Evolutionary conservation across 2,113 vertebrate genomes (phyloP), one percentile per base, ranked within the genome.

Genomic region (Odontesthes bonariensis): DNA sequence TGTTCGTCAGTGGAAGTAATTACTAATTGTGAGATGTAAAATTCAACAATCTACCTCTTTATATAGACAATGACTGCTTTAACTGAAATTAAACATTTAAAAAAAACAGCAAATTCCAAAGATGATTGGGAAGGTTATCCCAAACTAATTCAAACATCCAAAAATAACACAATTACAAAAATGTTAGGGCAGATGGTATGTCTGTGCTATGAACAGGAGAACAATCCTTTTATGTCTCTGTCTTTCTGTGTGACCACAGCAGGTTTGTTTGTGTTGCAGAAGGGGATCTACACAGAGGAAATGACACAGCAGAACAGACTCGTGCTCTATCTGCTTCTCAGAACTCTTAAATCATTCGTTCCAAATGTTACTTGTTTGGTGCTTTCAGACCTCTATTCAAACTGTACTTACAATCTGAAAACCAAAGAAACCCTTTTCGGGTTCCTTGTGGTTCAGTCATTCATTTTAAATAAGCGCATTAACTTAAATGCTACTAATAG

Each of bases 221-320:
- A 42, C 0, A 47, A 12, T 23, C 22, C n/a, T 2, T 7, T 1
- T 69, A 12, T 60, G 51, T 61, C n/a, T 32, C 11, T 0, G 40
- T 44, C 7, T 55, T 44, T 72, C 42, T 53, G 8, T 69, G 65
- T 51, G 46, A 58, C 51, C 64, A 61, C 35, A 62, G 20, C 35
- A 38, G 0, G 12, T 16, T 19, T 60, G 52, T 67, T 59, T 57
- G 27, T 38, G 8, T 22, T 60, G 13, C 38, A 23, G 40, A 75
- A 1, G 49, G 69, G 69, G 74, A 73, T 78, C 58, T 73, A 73
- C 70, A 76, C 23, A 79, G 57, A 82, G 81, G 84, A 79, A 79
- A 23, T 88, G 75, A 82, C 64, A 82, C 54, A 35, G 54, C 62
- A 83, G 13, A 73, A 63, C 17, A 47, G 12, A 1, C 16, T 14